These are phyloP conservation scores for Spea hammondii DNA, from an alignment of 2,797 vertebrate genomes.

Conservation along the genomic window DNA sequence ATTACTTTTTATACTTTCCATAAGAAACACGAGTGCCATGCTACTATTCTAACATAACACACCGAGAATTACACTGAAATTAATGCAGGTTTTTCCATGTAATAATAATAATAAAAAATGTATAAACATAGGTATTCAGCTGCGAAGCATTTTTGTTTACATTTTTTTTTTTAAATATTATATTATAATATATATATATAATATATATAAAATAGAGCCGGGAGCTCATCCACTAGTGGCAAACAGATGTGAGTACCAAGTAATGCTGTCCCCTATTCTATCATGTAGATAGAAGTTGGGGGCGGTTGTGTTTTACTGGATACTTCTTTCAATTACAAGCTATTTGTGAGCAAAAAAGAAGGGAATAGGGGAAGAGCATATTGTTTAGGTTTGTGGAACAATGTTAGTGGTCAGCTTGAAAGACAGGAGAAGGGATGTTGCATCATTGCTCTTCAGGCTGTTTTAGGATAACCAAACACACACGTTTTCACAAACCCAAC, in stretches of 20 bases:
- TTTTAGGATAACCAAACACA: neutral
- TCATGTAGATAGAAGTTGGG: constrained; percentile 18
- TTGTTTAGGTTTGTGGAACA: constrained; percentile 25
- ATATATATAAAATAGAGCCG: neutral
- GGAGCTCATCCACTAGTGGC: neutral
- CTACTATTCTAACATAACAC: too few relatives aligned
- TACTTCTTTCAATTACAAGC: constrained; percentile 29
- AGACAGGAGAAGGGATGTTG: neutral
- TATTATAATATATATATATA: too few relatives aligned
- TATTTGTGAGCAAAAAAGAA: constrained; percentile 23
- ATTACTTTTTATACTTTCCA: too few relatives aligned
- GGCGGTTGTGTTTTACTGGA: neutral
- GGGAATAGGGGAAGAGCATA: neutral
- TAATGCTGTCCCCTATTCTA: constrained; percentile 23
- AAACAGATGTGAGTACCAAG: constrained; percentile 15
- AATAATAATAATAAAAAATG: too few relatives aligned
- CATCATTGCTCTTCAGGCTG: neutral
- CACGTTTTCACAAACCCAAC: neutral
- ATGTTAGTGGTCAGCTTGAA: constrained; percentile 1
- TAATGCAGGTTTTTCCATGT: too few relatives aligned
- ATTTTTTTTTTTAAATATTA: too few relatives aligned
- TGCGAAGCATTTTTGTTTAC: too few relatives aligned
- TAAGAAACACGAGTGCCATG: too few relatives aligned
- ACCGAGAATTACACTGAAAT: too few relatives aligned
- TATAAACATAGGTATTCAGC: too few relatives aligned